Evolutionary conservation across 2,797 vertebrate species (phyloP).

Genomic region (Semaprochilodus insignis): DNA sequence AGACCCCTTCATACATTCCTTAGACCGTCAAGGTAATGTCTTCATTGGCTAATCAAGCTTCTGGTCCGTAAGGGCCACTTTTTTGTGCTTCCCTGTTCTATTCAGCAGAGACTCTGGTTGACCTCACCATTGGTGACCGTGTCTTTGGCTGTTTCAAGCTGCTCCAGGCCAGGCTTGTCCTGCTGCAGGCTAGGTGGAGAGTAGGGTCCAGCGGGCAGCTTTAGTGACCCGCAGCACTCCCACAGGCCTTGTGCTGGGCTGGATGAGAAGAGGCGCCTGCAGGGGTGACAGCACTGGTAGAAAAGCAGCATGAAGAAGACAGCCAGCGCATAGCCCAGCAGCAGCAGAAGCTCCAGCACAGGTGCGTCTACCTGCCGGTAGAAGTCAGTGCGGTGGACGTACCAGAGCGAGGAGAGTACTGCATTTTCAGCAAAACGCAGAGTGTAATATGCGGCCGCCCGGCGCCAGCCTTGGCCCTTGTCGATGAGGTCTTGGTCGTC

Average conservation of each 20-base stretch:
- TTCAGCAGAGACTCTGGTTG: constrained; percentile 69
- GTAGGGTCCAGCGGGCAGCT: constrained; percentile 70
- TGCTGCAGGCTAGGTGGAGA: constrained; percentile 60
- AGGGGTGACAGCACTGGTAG: constrained; percentile 96
- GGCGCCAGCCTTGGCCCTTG: constrained; percentile 93
- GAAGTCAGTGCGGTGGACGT: constrained; percentile 88
- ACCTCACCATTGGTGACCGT: constrained; percentile 71
- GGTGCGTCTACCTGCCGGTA: constrained; percentile 88
- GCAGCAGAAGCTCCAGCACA: constrained; percentile 87
- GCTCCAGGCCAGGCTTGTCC: constrained; percentile 68
- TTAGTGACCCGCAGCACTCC: constrained; percentile 82
- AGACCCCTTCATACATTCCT: constrained; percentile 18
- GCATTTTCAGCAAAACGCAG: constrained; percentile 92
- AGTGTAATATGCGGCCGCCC: constrained; percentile 90
- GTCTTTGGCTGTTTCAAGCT: constrained; percentile 63
- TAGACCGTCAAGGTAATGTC: constrained; percentile 1
- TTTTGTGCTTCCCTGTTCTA: constrained; percentile 62
- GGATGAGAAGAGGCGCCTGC: constrained; percentile 92
- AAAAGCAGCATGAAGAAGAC: constrained; percentile 96
- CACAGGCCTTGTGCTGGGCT: constrained; percentile 85
- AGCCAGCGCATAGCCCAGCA: constrained; percentile 85
- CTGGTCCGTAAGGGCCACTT: constrained; percentile 41
- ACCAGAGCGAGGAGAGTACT: constrained; percentile 90
- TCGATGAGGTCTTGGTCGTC: constrained; percentile 92
- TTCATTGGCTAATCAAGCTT: constrained; percentile 28